These are phyloP conservation scores for Synergus laeviventris DNA, from an alignment of 2,888 invertebrate species.

Conservation along the genomic window DNA sequence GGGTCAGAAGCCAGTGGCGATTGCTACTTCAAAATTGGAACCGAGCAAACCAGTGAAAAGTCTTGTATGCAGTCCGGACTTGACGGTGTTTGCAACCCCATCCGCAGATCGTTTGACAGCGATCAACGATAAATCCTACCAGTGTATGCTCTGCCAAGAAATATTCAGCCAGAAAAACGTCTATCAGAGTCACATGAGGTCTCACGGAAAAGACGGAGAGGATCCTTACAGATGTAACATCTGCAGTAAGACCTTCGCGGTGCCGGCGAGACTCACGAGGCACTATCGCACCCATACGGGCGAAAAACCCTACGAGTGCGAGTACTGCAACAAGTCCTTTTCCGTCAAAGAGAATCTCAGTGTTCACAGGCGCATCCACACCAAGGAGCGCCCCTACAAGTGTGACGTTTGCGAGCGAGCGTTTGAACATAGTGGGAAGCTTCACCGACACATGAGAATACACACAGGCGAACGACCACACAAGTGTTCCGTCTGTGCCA, in stretches of 20 bases:
- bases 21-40: slow-evolving; percentile 49
- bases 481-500: slow-evolving; percentile 90
- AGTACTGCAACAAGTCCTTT: slow-evolving; percentile 94
- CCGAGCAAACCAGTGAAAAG: slow-evolving; percentile 75
- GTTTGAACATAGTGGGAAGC: slow-evolving; percentile 93
- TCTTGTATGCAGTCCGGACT: slow-evolving; percentile 80
- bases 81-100: slow-evolving; percentile 76
- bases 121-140: slow-evolving; percentile 75
- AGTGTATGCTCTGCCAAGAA: slow-evolving; percentile 85
- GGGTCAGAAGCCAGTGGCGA: slow-evolving; percentile 55
- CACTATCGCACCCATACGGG: slow-evolving; percentile 95
- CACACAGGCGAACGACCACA: slow-evolving; percentile 94
- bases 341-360: slow-evolving; percentile 95
- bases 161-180: slow-evolving; percentile 86
- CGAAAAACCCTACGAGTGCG: slow-evolving; percentile 93
- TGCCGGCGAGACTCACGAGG: slow-evolving; percentile 89
- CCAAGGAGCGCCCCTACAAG: slow-evolving; percentile 93
- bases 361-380: slow-evolving; percentile 91
- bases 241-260: slow-evolving; percentile 93
- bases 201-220: slow-evolving; percentile 80
- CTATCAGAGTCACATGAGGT: slow-evolving; percentile 83
- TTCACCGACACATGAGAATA: slow-evolving; percentile 93
- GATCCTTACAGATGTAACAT: slow-evolving; percentile 94
- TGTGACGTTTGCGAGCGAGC: slow-evolving; percentile 92
- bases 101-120: slow-evolving; percentile 44